Conservation (phyloP, 2,113 vertebrate genomes). For the Dendrocopos noguchii region DNA sequence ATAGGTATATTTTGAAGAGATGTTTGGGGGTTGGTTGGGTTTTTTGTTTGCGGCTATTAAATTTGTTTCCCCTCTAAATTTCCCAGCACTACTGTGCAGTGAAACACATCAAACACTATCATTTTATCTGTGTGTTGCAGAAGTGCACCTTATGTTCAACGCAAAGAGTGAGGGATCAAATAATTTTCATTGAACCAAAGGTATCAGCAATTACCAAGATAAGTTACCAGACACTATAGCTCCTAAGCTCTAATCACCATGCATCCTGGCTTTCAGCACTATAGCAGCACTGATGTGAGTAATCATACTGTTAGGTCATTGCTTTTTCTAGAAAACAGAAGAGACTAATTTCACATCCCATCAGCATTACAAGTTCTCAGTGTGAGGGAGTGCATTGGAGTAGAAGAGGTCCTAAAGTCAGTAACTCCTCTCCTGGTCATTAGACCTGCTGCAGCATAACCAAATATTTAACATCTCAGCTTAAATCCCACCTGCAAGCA, state of each 20-base stretch:
- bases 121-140: no score
- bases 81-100: neutral
- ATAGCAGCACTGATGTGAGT: neutral
- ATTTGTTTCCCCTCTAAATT: no score
- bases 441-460: neutral
- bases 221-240: neutral
- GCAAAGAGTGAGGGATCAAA: neutral
- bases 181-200: conserved; percentile 3
- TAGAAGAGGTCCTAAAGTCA: neutral
- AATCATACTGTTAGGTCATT: neutral
- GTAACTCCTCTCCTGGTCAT: neutral
- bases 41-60: no score
- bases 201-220: neutral
- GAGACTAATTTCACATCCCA: neutral
- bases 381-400: accelerated
- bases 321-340: neutral
- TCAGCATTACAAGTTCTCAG: neutral
- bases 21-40: neutral
- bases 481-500: neutral
- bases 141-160: neutral
- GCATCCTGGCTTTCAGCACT: neutral
- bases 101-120: neutral
- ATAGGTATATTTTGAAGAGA: neutral
- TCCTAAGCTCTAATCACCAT: neutral
- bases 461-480: neutral